Evolutionary conservation across 2,113 vertebrate species (phyloP).

Genomic region (Oreochromis niloticus): DNA sequence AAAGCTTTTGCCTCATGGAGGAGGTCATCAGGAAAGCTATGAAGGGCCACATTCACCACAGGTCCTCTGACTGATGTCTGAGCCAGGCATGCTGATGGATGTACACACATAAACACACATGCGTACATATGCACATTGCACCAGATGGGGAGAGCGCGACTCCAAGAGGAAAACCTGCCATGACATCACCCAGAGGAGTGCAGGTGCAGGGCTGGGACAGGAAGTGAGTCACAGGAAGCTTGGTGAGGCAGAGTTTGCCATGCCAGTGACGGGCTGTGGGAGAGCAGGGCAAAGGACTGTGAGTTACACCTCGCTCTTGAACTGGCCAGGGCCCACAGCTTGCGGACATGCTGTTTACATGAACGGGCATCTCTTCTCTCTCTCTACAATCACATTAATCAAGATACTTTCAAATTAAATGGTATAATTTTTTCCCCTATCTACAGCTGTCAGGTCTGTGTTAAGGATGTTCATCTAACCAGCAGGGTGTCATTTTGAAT

Average conservation of each 20-base stretch:
- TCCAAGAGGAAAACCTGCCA: constrained; percentile 72
- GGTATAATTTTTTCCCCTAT: not conserved
- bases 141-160: constrained; percentile 49
- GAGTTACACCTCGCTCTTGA: constrained; percentile 36
- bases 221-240: constrained; percentile 77
- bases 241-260: constrained; percentile 68
- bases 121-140: constrained; percentile 2
- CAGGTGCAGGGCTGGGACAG: constrained; percentile 72
- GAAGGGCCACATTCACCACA: constrained; percentile 46
- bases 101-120: constrained; percentile 35
- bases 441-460: not conserved
- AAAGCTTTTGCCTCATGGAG: constrained; percentile 5
- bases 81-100: constrained; percentile 50
- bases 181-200: constrained; percentile 74
- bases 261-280: constrained; percentile 57
- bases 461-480: not conserved
- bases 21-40: constrained; percentile 46
- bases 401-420: not conserved
- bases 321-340: constrained; percentile 20
- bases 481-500: not conserved
- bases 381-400: not conserved
- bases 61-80: constrained; percentile 39
- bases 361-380: constrained; percentile 38
- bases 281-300: constrained; percentile 50
- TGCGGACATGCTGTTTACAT: constrained; percentile 25